A percentile compares a stretch with the other conserved stretches of the same genome.
phyloP scores from a whole-genome alignment of 2,888 invertebrate genomes.

The Pristionchus mayeri region DNA sequence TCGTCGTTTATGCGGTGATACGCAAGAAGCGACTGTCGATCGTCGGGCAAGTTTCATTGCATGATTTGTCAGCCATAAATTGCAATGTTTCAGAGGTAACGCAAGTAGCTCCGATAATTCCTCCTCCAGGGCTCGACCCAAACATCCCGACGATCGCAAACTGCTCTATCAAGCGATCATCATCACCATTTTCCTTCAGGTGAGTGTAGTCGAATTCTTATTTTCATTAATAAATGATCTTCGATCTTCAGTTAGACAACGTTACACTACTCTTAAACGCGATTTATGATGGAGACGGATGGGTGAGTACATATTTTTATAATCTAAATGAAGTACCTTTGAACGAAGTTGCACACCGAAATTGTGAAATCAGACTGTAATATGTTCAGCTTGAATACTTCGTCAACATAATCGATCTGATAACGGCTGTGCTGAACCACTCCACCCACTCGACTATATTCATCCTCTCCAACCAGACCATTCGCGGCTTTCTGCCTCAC shows the following conservation, averaged over 20 bases:
- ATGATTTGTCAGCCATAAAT: no score
- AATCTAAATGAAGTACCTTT: no score
- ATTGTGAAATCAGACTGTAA: neutral
- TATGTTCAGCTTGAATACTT: neutral
- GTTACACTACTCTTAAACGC: neutral
- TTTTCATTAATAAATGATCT: neutral
- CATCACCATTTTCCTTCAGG: neutral
- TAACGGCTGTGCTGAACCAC: neutral
- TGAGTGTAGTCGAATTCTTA: no score
- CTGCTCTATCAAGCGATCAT: neutral
- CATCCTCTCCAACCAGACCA: neutral
- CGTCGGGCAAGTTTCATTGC: neutral
- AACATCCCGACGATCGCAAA: neutral
- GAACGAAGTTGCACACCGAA: no score
- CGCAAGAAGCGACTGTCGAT: neutral
- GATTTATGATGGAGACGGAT: neutral
- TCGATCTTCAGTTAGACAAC: neutral
- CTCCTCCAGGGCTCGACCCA: neutral
- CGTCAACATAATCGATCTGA: neutral
- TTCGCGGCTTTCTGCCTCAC: neutral
- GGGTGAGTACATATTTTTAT: no score
- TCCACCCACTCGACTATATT: neutral
- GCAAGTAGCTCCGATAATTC: no score
- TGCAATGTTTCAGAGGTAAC: no score
- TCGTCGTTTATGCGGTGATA: neutral